A percentile compares a stretch with the other conserved stretches of the same genome.
Evolutionary conservation across 2,888 invertebrate genomes (phyloP).

Genomic region (Prosapia bicincta): DNA sequence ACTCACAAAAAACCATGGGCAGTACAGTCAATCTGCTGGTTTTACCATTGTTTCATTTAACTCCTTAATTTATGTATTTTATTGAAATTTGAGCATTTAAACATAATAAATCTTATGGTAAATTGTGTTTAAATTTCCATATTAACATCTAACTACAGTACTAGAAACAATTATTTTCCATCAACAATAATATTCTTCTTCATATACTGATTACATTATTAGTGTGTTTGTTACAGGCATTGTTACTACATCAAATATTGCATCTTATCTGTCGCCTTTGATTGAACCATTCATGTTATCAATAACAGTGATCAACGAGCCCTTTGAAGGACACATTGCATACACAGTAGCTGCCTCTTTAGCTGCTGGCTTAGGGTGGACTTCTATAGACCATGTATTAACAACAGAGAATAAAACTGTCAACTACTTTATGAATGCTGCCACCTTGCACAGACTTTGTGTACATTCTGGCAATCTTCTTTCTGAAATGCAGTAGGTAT

Average conservation of each 20-base stretch:
- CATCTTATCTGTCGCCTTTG: slow-evolving; percentile 7
- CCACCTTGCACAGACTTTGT: slow-evolving; percentile 28
- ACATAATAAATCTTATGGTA: too few relatives aligned
- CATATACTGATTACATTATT: too few relatives aligned
- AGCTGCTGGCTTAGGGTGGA: slow-evolving; percentile 30
- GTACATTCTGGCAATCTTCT: slow-evolving; percentile 22
- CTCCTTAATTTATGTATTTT: too few relatives aligned
- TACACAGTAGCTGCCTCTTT: slow-evolving; percentile 18
- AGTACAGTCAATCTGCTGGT: too few relatives aligned
- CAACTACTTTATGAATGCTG: slow-evolving; percentile 19
- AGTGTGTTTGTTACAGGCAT: slow-evolving; percentile 29
- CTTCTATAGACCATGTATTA: slow-evolving; percentile 24
- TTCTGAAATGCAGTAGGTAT: slow-evolving; percentile 24
- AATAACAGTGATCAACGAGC: slow-evolving; percentile 1
- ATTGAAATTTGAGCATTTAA: too few relatives aligned
- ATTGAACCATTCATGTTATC: background rate
- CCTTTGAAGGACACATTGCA: background rate
- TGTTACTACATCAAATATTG: slow-evolving; percentile 25
- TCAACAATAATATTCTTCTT: too few relatives aligned
- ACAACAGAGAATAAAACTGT: slow-evolving; percentile 13
- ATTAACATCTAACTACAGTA: too few relatives aligned
- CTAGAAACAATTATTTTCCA: too few relatives aligned
- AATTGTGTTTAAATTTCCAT: too few relatives aligned
- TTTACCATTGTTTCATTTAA: too few relatives aligned
- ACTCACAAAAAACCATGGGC: too few relatives aligned